A percentile compares a stretch with the other conserved stretches of the same genome.
Conservation (phyloP, 2,888 invertebrate genomes). For the Notodonta dromedarius region DNA sequence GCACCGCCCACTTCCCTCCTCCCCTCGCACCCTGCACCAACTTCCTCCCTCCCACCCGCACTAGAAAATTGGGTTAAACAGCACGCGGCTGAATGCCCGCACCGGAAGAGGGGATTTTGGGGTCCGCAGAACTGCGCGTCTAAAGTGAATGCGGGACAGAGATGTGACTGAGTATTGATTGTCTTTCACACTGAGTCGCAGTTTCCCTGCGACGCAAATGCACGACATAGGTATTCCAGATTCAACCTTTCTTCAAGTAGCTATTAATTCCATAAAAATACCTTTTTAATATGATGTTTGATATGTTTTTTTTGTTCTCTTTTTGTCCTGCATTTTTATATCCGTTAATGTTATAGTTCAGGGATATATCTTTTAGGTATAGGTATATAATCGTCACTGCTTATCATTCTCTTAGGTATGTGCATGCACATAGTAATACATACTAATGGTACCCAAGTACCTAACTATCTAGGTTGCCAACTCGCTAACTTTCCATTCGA, state of each 20-base stretch:
- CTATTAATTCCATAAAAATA: too few species aligned
- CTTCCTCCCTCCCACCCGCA: conserved; percentile 71
- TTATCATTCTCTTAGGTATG: neutral
- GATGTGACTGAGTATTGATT: conserved; percentile 82
- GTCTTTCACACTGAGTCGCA: conserved; percentile 67
- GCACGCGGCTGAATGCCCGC: conserved; percentile 75
- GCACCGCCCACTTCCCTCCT: conserved; percentile 55
- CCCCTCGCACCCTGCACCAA: conserved; percentile 59
- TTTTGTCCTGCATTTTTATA: too few species aligned
- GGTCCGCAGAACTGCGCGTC: conserved; percentile 76
- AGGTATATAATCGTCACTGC: too few species aligned
- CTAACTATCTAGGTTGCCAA: conserved; percentile 63
- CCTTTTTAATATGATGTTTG: too few species aligned
- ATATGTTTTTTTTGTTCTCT: too few species aligned
- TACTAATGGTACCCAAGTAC: neutral
- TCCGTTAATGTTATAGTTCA: too few species aligned
- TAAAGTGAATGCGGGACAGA: conserved; percentile 79
- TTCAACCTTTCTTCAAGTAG: too few species aligned
- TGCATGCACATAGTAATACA: neutral
- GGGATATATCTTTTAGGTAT: too few species aligned
- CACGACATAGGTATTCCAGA: conserved; percentile 4
- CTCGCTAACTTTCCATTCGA: conserved; percentile 78
- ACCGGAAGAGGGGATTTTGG: conserved; percentile 80
- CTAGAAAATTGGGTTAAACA: conserved; percentile 83
- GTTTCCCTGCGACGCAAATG: conserved; percentile 52